phyloP scores from a whole-genome alignment of 1,140 invertebrate genomes.

The Belonocnema kinseyi region DNA sequence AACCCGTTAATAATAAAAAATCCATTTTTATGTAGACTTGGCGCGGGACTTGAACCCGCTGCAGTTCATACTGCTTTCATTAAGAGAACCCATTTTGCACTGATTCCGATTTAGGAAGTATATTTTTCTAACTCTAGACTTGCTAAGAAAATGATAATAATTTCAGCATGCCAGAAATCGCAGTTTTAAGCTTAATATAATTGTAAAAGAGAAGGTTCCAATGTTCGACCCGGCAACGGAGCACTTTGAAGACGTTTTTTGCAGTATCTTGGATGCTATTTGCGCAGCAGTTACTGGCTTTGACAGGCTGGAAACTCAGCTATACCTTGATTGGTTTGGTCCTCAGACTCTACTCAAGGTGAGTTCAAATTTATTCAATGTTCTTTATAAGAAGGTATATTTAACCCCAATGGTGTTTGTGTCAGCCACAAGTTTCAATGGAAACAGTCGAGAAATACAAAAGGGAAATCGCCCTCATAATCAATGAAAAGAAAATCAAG shows the following conservation, averaged over 20 bases:
- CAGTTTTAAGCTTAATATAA: slow-evolving; percentile 83
- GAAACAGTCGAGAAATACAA: slow-evolving; percentile 71
- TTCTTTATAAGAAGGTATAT: not conserved
- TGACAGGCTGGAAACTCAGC: slow-evolving; percentile 84
- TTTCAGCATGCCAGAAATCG: not conserved
- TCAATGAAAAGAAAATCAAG: slow-evolving; percentile 82
- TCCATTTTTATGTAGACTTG: no score
- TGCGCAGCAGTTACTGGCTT: slow-evolving; percentile 82
- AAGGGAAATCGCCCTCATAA: slow-evolving; percentile 77
- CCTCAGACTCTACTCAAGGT: slow-evolving; percentile 74
- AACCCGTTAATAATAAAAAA: no score
- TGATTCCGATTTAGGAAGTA: no score
- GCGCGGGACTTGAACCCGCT: no score
- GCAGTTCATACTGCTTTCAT: no score
- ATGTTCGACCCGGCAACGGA: slow-evolving; percentile 87
- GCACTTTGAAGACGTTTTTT: slow-evolving; percentile 83
- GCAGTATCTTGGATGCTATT: slow-evolving; percentile 84
- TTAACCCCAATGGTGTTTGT: slow-evolving; percentile 15
- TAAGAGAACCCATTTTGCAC: no score
- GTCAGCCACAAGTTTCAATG: slow-evolving; percentile 23
- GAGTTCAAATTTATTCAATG: slow-evolving; percentile 37
- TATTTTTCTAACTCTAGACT: no score
- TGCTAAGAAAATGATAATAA: no score
- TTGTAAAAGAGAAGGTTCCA: slow-evolving; percentile 82
- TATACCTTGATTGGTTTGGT: slow-evolving; percentile 80